phyloP scores from a whole-genome alignment of 2,113 vertebrate species.

The Gambusia affinis region DNA sequence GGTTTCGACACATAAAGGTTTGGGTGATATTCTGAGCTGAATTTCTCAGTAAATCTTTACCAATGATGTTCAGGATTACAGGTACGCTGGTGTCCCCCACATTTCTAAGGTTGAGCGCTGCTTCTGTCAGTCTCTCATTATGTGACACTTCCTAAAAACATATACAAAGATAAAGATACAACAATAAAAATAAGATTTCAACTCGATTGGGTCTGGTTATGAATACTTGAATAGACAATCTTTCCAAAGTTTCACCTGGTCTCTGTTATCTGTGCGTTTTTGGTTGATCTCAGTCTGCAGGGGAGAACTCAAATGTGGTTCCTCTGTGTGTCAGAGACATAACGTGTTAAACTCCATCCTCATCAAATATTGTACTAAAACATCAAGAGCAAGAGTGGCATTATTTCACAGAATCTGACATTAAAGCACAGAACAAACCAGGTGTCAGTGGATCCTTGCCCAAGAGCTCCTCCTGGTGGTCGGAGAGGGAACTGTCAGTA shows the following conservation, averaged over 20 bases:
- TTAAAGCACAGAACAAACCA: slow-evolving; percentile 54
- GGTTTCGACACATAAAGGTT: too few species aligned
- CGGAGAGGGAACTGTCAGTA: slow-evolving; percentile 17
- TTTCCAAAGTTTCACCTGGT: slow-evolving; percentile 35
- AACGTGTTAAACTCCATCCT: background rate
- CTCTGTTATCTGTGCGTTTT: slow-evolving; percentile 1
- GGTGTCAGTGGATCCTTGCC: slow-evolving; percentile 16
- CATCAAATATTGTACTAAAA: background rate
- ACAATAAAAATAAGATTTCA: background rate
- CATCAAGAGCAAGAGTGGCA: accelerated
- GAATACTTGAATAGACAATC: background rate
- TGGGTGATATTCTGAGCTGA: background rate
- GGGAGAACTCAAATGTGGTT: slow-evolving; percentile 22
- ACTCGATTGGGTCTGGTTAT: background rate
- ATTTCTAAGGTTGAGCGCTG: slow-evolving; percentile 81
- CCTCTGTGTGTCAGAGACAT: slow-evolving; percentile 33
- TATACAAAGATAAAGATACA: background rate
- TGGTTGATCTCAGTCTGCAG: slow-evolving; percentile 37
- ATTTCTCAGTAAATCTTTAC: slow-evolving; percentile 72
- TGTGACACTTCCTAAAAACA: slow-evolving; percentile 69
- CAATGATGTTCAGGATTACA: slow-evolving; percentile 93
- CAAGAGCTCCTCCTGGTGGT: slow-evolving; percentile 55
- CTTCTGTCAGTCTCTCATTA: slow-evolving; percentile 79
- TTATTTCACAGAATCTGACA: background rate
- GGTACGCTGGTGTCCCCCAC: slow-evolving; percentile 85